Evolutionary conservation across 2,888 invertebrate genomes (phyloP).

Genomic region (Sarcophaga caerulescens): DNA sequence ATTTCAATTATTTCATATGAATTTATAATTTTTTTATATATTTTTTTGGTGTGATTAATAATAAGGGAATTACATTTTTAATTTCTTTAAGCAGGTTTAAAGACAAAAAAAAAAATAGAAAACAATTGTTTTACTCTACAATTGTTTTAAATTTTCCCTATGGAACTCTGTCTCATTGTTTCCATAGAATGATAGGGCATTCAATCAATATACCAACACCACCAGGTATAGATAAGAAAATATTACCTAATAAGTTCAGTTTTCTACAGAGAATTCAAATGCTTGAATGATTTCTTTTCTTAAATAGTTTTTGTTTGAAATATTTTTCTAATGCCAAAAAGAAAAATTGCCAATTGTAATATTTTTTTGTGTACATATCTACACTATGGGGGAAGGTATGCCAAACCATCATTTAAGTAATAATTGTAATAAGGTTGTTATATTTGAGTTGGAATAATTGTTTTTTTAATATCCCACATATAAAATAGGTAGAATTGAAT

Average conservation of each 20-base stretch:
- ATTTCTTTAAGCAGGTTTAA: background rate
- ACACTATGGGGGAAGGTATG: background rate
- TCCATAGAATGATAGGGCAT: background rate
- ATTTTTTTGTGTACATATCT: too few relatives aligned
- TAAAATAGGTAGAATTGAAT: too few relatives aligned
- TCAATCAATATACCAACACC: conserved; percentile 2
- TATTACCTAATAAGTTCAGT: conserved; percentile 48
- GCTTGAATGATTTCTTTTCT: conserved; percentile 46
- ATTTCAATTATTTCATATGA: background rate
- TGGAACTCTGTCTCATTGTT: too few relatives aligned
- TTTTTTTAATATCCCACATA: too few relatives aligned
- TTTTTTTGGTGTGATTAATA: background rate
- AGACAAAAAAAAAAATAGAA: too few relatives aligned
- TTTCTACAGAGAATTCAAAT: conserved; percentile 48
- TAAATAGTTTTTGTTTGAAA: background rate
- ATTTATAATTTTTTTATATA: background rate
- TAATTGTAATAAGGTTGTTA: too few relatives aligned
- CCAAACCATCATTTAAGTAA: too few relatives aligned
- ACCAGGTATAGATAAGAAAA: background rate
- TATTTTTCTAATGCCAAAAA: too few relatives aligned
- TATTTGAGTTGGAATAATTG: too few relatives aligned
- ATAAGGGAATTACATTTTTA: background rate
- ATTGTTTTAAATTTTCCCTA: conserved; percentile 4
- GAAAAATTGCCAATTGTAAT: background rate
- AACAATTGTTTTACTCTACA: background rate